A percentile compares a stretch with the other conserved stretches of the same genome.
Conservation (phyloP, 2,797 vertebrate species). For the Eurystomus glaucurus region DNA sequence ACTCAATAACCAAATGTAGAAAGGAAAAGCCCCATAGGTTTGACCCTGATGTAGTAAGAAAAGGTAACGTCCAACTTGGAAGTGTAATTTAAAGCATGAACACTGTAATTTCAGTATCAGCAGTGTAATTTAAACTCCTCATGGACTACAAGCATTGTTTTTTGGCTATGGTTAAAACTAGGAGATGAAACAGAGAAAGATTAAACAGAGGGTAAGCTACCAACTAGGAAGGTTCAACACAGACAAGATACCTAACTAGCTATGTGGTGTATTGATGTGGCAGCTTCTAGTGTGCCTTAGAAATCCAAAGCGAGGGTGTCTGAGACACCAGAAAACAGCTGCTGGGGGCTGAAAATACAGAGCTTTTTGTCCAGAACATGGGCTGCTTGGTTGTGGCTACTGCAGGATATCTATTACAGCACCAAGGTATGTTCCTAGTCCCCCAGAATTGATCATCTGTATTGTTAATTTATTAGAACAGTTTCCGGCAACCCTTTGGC, state of each 20-base stretch:
- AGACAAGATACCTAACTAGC: not conserved
- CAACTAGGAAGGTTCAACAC: not conserved
- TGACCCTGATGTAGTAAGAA: not conserved
- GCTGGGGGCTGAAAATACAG: not conserved
- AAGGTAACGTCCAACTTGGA: not conserved
- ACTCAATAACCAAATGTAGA: not conserved
- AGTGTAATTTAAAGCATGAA: not conserved
- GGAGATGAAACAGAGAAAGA: not conserved
- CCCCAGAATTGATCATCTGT: not conserved
- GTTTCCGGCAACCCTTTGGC: not conserved
- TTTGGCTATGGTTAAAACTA: not conserved
- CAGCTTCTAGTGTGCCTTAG: not conserved
- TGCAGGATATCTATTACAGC: not conserved
- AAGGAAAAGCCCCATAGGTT: not conserved
- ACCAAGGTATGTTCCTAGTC: not conserved
- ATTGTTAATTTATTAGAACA: not conserved
- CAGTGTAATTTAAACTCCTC: slow-evolving; percentile 19
- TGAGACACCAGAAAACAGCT: not conserved
- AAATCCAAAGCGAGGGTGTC: not conserved
- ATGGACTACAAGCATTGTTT: not conserved
- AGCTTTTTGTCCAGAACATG: not conserved
- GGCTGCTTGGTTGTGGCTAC: not conserved
- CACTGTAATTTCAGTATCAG: not conserved
- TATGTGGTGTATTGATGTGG: not conserved
- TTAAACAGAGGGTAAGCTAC: not conserved